Conservation (phyloP, 2,113 vertebrate genomes). For the Solenodon paradoxus region DNA sequence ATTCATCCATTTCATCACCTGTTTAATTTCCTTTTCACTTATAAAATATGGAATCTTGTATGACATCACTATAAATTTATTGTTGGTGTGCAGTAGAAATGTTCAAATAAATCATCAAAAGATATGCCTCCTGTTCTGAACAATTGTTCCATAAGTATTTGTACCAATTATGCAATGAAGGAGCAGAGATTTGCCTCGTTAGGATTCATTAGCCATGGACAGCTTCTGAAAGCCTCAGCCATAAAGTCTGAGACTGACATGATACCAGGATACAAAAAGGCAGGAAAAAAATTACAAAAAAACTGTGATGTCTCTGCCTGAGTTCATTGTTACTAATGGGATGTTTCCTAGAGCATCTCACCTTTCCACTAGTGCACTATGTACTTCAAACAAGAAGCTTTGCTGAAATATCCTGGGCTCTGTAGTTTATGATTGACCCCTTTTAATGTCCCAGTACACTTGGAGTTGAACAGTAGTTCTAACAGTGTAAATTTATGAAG, state of each 20-base stretch:
- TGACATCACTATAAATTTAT: not conserved
- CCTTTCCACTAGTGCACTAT: not conserved
- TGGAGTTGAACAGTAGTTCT: not conserved
- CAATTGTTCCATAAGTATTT: constrained; percentile 23
- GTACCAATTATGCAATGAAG: not conserved
- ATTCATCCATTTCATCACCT: not conserved
- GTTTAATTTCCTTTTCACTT: not conserved
- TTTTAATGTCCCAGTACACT: not conserved
- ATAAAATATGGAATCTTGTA: not conserved
- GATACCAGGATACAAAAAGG: not conserved
- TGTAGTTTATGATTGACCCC: not conserved
- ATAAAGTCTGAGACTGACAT: constrained; percentile 21
- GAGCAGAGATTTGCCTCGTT: constrained; percentile 18
- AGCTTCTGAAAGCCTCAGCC: constrained; percentile 30
- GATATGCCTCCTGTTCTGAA: not conserved
- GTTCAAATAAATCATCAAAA: not conserved
- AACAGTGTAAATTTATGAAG: not conserved
- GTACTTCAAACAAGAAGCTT: not conserved
- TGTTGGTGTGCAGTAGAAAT: not conserved
- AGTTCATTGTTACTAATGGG: constrained; percentile 43
- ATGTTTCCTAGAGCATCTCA: constrained; percentile 1
- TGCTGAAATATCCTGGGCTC: not conserved
- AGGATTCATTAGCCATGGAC: constrained; percentile 49
- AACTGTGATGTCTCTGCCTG: not conserved
- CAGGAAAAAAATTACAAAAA: not conserved